These are phyloP conservation scores for Gnathonemus longibarbis DNA, from an alignment of 2,113 vertebrate genomes.

Conservation along the genomic window DNA sequence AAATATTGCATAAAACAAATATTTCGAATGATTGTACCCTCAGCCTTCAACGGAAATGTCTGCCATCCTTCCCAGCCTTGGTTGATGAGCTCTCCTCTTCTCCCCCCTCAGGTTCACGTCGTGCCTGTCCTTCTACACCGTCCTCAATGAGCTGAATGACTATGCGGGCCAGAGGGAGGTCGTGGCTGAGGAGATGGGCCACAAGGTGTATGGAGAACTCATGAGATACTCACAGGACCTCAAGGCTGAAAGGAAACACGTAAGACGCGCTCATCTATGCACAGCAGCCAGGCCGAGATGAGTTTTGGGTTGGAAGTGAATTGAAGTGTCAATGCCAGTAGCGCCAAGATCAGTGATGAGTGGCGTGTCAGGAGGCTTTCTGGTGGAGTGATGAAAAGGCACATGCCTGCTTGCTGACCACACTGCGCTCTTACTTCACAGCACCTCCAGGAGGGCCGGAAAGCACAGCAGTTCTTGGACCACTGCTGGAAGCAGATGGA, in stretches of 20 bases:
- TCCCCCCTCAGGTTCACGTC: constrained; percentile 80
- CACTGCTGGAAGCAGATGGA: constrained; percentile 99
- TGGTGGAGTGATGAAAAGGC: neutral
- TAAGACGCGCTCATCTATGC: constrained; percentile 51
- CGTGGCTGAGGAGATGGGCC: constrained; percentile 94
- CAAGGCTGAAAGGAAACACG: constrained; percentile 91
- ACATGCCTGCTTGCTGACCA: constrained; percentile 8
- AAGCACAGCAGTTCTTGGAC: constrained; percentile 92
- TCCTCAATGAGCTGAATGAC: constrained; percentile 93
- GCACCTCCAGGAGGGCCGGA: constrained; percentile 96
- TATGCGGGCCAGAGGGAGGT: constrained; percentile 95
- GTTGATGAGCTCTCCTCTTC: constrained; percentile 1
- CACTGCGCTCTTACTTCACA: constrained; percentile 44
- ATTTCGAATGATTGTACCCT: neutral
- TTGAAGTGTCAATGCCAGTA: neutral
- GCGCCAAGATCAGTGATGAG: neutral
- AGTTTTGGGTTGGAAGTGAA: neutral
- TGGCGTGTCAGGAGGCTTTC: neutral
- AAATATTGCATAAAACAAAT: neutral
- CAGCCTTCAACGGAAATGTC: neutral
- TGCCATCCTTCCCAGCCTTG: neutral
- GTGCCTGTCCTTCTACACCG: constrained; percentile 86
- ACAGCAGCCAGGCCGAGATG: neutral
- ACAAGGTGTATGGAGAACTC: constrained; percentile 88
- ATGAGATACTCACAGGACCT: constrained; percentile 93